Base-by-base conservation (phyloP, 1,140 invertebrate species). In the Aphaenogaster floridana region DNA sequence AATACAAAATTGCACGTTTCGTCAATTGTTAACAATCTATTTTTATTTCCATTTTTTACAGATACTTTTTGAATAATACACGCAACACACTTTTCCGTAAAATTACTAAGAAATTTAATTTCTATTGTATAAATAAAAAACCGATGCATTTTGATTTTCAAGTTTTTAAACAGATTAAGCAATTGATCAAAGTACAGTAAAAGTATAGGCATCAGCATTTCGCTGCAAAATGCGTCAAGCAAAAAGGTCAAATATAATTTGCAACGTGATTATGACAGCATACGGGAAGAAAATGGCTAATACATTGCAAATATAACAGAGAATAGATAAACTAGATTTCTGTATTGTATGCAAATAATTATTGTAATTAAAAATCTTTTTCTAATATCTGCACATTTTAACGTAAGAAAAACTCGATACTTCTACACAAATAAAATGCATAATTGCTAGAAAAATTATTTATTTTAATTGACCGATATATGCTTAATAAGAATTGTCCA, bases 231-330 rank as follows among this genome's bases (percentile, higher is more conserved):
- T 57, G 9, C 21, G 34, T 61, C 28, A 48, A 11, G 21, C 13
- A 57, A 34, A 69, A 81, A 71, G 48, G 39, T 69, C 15, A 57
- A 39, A 80, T 42, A 69, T 71, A 69, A 81, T 57, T 57, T 57
- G 6, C 59, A 79, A 57, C 6, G 9, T 69, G 2, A 61, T 15
- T 28, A 28, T 28, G 42, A 21, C 6, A 21, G 48, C 1, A 68
- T 52, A 28, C 1, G 4, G 2, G 28, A 28, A 39, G 11, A 36
- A 42, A 42, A 42, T 59, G 0, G n/a, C 21, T 42, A 13, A 57
- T 54, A 13, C n/a, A 81, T 69, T 9, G 8, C 28, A 13, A 2
- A 50, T 15, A 15, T 69, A 17, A 78, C 17, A 63, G 0, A 28
- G 28, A 28, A 50, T 8, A 80, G 3, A 1, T 13, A 21, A 74